phyloP scores from a whole-genome alignment of 2,797 vertebrate genomes.

The Syngnathus rostellatus region DNA sequence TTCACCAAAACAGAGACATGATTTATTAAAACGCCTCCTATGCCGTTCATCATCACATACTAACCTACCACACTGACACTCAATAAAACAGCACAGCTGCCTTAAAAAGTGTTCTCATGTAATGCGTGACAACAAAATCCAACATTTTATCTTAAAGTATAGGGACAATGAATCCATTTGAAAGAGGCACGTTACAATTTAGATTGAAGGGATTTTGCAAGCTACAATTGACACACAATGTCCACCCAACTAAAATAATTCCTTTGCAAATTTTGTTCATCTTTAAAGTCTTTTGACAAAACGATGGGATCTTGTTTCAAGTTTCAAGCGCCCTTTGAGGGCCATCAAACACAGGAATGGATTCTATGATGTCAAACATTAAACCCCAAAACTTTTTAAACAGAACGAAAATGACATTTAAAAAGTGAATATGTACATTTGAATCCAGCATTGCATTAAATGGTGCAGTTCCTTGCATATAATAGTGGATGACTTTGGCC shows the following conservation, averaged over 20 bases:
- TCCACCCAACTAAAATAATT: not conserved
- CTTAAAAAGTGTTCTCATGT: too few relatives aligned
- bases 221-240: not conserved
- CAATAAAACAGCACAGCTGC: not conserved
- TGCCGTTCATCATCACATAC: constrained; percentile 23
- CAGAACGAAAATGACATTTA: not conserved
- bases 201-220: not conserved
- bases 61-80: not conserved
- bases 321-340: not conserved
- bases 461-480: not conserved
- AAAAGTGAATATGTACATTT: not conserved
- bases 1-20: constrained; percentile 55
- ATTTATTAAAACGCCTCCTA: constrained; percentile 50
- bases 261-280: not conserved
- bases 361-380: not conserved
- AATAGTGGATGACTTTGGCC: not conserved
- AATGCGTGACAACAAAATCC: not conserved
- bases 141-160: not conserved
- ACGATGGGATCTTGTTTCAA: not conserved
- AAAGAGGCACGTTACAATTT: not conserved
- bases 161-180: not conserved
- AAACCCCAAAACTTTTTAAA: not conserved
- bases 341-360: not conserved
- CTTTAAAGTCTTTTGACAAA: not conserved
- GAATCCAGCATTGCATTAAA: not conserved